Percentiles rank a stretch among this genome's conserved stretches.
Conservation (phyloP, 2,113 vertebrate genomes). For the Lanius ludovicianus region DNA sequence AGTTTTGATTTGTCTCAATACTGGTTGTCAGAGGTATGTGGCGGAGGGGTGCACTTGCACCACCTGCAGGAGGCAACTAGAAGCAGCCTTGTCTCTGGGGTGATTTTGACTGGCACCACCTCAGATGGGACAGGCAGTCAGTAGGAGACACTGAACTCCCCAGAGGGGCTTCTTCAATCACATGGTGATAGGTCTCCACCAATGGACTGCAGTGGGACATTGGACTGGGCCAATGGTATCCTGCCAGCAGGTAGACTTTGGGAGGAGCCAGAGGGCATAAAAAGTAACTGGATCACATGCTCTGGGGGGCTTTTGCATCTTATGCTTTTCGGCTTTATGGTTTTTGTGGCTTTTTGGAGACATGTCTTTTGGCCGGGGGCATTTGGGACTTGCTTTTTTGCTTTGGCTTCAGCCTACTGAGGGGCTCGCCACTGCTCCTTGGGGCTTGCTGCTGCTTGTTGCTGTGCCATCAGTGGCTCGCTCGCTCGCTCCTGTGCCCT, state of each 20-base stretch:
- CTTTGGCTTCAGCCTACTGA: neutral
- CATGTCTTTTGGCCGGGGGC: fast-evolving
- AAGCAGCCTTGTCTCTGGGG: neutral
- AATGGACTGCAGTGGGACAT: neutral
- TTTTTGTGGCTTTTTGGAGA: neutral
- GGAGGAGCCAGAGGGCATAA: neutral
- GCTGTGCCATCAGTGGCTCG: neutral
- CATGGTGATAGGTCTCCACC: neutral
- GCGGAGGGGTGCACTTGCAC: neutral
- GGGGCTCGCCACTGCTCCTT: neutral
- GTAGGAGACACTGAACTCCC: neutral
- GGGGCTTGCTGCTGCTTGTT: neutral
- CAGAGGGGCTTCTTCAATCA: neutral
- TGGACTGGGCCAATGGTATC: neutral
- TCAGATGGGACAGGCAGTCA: neutral
- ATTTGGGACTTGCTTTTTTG: neutral
- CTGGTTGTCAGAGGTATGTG: neutral
- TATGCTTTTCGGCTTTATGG: too few species aligned
- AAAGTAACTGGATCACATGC: neutral
- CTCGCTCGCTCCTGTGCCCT: neutral
- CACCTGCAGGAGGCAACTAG: neutral
- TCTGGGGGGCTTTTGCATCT: too few species aligned
- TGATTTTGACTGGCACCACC: neutral
- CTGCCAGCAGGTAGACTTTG: too few species aligned
- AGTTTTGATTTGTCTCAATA: neutral